Evolutionary conservation across 2,888 invertebrate species (phyloP), one percentile per base, ranked within the genome.

Genomic region (Harpagoxenus sublaevis): DNA sequence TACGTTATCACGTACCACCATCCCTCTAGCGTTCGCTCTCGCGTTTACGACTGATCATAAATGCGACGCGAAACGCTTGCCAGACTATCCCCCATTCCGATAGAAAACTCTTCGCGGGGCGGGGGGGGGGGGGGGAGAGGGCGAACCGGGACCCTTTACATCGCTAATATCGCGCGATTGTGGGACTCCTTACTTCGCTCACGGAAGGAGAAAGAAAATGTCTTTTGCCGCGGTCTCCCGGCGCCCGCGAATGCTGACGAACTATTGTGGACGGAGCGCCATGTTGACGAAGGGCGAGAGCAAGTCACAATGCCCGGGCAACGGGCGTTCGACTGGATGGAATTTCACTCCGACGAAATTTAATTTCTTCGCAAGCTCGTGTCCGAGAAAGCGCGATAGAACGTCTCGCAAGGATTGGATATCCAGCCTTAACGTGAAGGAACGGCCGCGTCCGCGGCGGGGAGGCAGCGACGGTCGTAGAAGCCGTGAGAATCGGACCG

Each of bases 241-340:
- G 51, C 83, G 75, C 78, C 79, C 82, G 86, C 84, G 84, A 78
- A 74, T 83, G 65, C 84, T 92, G 92, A 92, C 89, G 93, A 92
- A 91, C 92, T 92, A 92, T 92, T 92, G 92, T 92, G 89, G 62
- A 84, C 82, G 66, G 83, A 74, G 84, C 75, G 78, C 81, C 62
- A 42, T 86, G 42, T 51, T 53, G 75, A 81, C 79, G 48, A 60
- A 55, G 55, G 45, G 73, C 68, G 42, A 68, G 73, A 45, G 78
- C 73, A 53, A 83, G 73, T 71, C 86, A 85, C 87, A 82, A 83
- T 81, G 71, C 55, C 51, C 42, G 39, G 39, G 48, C 62, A 62
- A 83, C 77, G 28, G 63, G 57, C 39, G 63, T 77, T 79, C 86
- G 86, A 74, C 79, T 81, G 71, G 90, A 92, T 91, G 86, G 89